A percentile compares a stretch with the other conserved stretches of the same genome.
phyloP scores from a whole-genome alignment of 2,797 vertebrate species.

The Aythya fuligula region DNA sequence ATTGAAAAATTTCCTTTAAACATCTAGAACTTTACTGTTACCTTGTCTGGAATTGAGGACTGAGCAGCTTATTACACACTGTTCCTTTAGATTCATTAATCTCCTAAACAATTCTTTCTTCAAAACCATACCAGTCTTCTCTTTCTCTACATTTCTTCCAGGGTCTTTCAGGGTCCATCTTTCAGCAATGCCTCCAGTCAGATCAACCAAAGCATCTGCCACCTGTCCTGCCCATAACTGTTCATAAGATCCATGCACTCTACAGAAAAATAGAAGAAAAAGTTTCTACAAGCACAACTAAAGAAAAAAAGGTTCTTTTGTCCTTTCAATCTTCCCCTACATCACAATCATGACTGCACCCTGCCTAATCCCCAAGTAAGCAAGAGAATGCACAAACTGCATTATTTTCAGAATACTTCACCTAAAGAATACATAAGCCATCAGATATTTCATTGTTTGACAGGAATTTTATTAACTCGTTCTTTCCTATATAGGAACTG shows the following conservation, averaged over 20 bases:
- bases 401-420: neutral
- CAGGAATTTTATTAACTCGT: neutral
- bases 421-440: neutral
- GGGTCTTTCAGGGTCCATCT: constrained; percentile 85
- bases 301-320: rapidly evolving
- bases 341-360: neutral
- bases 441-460: neutral
- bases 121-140: constrained; percentile 63
- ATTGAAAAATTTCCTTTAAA: neutral
- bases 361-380: neutral
- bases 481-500: neutral
- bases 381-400: neutral
- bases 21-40: constrained; percentile 15
- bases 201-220: constrained; percentile 92
- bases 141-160: neutral
- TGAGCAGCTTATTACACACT: constrained; percentile 90
- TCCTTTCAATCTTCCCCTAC: neutral
- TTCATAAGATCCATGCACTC: constrained; percentile 92
- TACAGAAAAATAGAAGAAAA: constrained; percentile 10
- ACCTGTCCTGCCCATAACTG: constrained; percentile 95
- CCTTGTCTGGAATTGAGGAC: constrained; percentile 85
- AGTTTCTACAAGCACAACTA: neutral
- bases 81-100: constrained; percentile 84
- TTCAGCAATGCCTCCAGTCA: constrained; percentile 91
- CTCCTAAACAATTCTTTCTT: constrained; percentile 81